phyloP scores from a whole-genome alignment of 2,888 invertebrate species.

The Hylaea fasciaria region DNA sequence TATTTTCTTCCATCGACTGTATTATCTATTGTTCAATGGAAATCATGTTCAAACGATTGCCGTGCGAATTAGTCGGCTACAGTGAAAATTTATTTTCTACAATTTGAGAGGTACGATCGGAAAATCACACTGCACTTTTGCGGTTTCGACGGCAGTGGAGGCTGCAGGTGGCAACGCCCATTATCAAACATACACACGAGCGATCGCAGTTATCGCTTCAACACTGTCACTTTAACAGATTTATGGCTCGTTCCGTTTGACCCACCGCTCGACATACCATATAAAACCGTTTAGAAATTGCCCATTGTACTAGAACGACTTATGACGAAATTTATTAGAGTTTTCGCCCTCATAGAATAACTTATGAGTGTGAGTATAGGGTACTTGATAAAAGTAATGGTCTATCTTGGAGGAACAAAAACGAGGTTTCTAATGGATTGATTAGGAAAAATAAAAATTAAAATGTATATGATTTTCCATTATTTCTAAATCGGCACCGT shows the following conservation, averaged over 20 bases:
- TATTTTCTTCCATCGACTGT: slow-evolving; percentile 7
- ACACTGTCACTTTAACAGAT: slow-evolving; percentile 66
- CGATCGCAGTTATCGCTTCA: slow-evolving; percentile 68
- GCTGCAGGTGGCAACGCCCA: slow-evolving; percentile 63
- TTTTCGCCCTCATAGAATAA: slow-evolving; percentile 43
- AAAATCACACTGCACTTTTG: slow-evolving; percentile 40
- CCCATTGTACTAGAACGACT: slow-evolving; percentile 51
- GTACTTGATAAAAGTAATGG: slow-evolving; percentile 35
- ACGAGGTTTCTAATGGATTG: neutral
- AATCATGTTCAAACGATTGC: slow-evolving; percentile 18
- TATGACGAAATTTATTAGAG: slow-evolving; percentile 52
- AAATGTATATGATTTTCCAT: no score
- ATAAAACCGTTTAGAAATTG: slow-evolving; percentile 59
- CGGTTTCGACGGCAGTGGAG: slow-evolving; percentile 33
- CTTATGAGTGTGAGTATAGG: slow-evolving; percentile 39
- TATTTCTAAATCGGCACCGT: no score
- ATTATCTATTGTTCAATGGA: slow-evolving; percentile 21
- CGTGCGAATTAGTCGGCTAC: slow-evolving; percentile 4
- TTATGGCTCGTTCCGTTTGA: slow-evolving; percentile 66
- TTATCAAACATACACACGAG: slow-evolving; percentile 70
- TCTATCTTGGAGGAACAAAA: slow-evolving; percentile 13
- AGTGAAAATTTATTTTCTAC: slow-evolving; percentile 13
- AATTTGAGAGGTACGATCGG: slow-evolving; percentile 7
- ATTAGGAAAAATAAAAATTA: no score
- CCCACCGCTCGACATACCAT: slow-evolving; percentile 53